Evolutionary conservation across 2,797 vertebrate genomes (phyloP).

Genomic region (Sebastes jordani): DNA sequence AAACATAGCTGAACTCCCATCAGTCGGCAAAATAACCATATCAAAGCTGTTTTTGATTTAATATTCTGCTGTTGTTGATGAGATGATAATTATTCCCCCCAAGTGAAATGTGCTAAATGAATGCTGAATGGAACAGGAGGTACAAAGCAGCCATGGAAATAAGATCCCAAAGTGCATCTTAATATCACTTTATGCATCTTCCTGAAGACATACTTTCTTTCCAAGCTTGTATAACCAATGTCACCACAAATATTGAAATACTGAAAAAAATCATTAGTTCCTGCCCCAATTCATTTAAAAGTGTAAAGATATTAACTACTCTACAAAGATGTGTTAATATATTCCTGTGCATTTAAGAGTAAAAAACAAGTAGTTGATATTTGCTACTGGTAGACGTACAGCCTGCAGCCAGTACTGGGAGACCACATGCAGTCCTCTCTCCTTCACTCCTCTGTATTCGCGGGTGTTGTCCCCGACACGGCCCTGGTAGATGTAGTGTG

Average conservation of each 20-base stretch:
- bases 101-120: not conserved
- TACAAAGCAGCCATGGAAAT: not conserved
- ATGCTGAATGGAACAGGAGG: not conserved
- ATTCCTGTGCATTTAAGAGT: not conserved
- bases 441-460: constrained; percentile 94
- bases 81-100: constrained; percentile 5
- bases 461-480: constrained; percentile 91
- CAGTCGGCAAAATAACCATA: constrained; percentile 19
- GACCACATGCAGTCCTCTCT: constrained; percentile 90
- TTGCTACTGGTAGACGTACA: constrained; percentile 76
- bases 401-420: constrained; percentile 96
- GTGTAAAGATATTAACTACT: not conserved
- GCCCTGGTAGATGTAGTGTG: constrained; percentile 97
- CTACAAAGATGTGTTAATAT: not conserved
- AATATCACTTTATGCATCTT: not conserved
- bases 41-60: constrained; percentile 28
- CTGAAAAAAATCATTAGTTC: not conserved
- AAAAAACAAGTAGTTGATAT: not conserved
- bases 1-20: not conserved
- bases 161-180: not conserved
- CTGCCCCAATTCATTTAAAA: not conserved
- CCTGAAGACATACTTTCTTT: not conserved
- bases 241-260: not conserved
- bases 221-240: not conserved
- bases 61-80: constrained; percentile 16